phyloP scores from a whole-genome alignment of 2,797 vertebrate genomes.

The Sebastes hubbsi region DNA sequence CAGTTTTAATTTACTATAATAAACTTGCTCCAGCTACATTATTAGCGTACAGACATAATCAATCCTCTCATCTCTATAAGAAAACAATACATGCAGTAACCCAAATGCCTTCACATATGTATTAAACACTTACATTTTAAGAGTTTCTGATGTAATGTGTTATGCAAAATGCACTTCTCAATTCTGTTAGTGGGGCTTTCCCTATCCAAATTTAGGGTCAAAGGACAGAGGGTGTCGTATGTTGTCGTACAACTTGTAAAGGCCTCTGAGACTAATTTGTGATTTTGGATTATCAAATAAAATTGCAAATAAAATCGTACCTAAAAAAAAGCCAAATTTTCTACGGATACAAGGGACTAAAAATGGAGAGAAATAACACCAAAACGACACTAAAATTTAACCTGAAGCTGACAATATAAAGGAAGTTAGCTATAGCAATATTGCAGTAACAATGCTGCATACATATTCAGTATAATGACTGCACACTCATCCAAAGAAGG shows the following conservation, averaged over 20 bases:
- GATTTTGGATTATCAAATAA: neutral
- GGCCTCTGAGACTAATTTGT: neutral
- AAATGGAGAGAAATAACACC: neutral
- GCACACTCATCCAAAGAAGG: neutral
- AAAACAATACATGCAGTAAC: neutral
- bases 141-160: neutral
- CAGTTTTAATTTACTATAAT: no score
- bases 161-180: neutral
- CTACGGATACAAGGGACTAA: neutral
- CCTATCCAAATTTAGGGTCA: neutral
- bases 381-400: neutral
- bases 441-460: neutral
- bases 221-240: neutral
- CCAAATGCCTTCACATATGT: rapidly evolving
- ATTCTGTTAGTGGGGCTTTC: neutral
- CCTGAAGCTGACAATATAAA: neutral
- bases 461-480: neutral
- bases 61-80: neutral
- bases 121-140: neutral
- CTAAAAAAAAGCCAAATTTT: neutral
- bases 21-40: neutral
- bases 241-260: neutral
- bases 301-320: neutral
- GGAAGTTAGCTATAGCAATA: neutral
- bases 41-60: neutral